phyloP scores from a whole-genome alignment of 2,888 invertebrate species.

The Clistopyga incitator region DNA sequence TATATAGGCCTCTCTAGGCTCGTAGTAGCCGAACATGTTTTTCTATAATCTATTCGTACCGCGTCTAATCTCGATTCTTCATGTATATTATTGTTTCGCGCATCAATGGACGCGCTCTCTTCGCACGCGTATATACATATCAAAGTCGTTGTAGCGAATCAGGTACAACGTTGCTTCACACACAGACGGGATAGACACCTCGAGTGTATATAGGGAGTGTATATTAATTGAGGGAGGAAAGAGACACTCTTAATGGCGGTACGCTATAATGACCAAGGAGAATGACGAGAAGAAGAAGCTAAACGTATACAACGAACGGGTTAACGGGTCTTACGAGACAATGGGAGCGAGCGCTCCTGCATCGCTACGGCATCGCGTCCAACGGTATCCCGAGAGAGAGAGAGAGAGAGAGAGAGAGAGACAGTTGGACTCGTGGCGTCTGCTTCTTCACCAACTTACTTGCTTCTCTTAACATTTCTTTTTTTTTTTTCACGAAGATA shows the following conservation, averaged over 20 bases:
- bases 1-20: constrained; percentile 9
- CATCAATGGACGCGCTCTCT: constrained; percentile 41
- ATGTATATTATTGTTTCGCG: constrained; percentile 25
- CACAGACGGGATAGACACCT: background rate
- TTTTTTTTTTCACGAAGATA: too few relatives aligned
- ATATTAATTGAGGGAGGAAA: constrained; percentile 49
- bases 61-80: constrained; percentile 12
- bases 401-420: too few relatives aligned
- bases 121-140: too few relatives aligned
- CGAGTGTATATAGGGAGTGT: too few relatives aligned
- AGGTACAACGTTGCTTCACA: too few relatives aligned
- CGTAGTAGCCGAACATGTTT: too few relatives aligned
- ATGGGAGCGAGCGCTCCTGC: constrained; percentile 61
- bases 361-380: constrained; percentile 33
- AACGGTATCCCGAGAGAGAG: constrained; percentile 67
- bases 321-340: constrained; percentile 74
- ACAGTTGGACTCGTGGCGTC: too few relatives aligned
- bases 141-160: constrained; percentile 61
- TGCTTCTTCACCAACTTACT: background rate
- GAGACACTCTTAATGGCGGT: background rate
- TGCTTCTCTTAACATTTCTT: background rate
- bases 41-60: constrained; percentile 9
- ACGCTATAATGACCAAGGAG: background rate
- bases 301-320: constrained; percentile 66
- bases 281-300: constrained; percentile 64